Evolutionary conservation across 2,888 invertebrate genomes (phyloP).

Genomic region (Ormyrus nitidulus): DNA sequence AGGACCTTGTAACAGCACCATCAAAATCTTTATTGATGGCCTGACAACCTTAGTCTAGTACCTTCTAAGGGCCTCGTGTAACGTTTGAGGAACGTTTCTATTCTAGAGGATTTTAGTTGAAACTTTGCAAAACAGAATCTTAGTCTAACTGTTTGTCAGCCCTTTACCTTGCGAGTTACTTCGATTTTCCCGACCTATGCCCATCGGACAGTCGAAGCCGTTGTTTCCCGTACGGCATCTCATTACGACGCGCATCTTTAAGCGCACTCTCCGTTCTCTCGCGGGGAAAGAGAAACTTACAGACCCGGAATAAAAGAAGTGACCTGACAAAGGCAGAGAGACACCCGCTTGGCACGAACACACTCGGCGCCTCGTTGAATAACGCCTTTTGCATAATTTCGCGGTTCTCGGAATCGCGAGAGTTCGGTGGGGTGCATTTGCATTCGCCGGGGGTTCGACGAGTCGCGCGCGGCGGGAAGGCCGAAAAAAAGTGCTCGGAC

Average conservation of each 20-base stretch:
- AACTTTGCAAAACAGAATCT: no score
- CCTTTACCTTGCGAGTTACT: neutral
- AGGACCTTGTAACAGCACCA: no score
- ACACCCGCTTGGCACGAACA: neutral
- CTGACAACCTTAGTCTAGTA: no score
- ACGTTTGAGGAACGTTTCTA: no score
- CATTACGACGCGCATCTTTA: neutral
- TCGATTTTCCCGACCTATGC: neutral
- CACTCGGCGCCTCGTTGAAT: neutral
- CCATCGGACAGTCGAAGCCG: neutral
- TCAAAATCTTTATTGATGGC: no score
- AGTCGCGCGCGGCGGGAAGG: neutral
- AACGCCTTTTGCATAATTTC: constrained; percentile 22
- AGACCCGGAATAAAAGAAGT: neutral
- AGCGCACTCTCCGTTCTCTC: no score
- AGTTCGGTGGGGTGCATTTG: neutral
- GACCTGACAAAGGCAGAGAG: neutral
- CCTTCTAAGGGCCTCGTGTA: no score
- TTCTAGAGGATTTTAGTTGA: no score
- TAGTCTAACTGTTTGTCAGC: neutral
- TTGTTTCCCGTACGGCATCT: neutral
- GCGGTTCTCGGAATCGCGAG: no score
- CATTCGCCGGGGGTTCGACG: neutral
- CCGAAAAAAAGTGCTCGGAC: neutral
- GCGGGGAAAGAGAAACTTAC: no score